Conservation (phyloP, 2,113 vertebrate species). For the Catharus minimus region DNA sequence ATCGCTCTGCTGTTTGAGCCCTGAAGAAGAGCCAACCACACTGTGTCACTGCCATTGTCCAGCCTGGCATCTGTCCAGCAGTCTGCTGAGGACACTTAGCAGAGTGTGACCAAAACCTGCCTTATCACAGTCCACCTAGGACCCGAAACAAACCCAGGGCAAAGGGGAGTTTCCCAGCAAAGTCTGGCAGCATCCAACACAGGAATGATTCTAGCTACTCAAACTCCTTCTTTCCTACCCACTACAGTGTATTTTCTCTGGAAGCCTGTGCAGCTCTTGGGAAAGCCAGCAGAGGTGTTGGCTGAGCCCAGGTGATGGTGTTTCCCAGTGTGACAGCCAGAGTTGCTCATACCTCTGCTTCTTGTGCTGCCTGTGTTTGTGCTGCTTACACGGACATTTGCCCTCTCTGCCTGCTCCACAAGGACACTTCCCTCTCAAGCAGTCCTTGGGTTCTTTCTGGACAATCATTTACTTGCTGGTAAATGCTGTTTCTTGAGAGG, state of each 20-base stretch:
- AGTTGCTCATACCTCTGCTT: neutral
- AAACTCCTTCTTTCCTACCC: neutral
- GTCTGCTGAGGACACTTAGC: neutral
- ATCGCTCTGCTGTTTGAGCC: rapidly evolving
- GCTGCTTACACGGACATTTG: neutral
- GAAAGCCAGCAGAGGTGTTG: neutral
- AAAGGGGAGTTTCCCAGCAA: neutral
- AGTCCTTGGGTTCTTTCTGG: neutral
- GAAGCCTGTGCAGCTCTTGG: neutral
- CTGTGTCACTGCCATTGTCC: rapidly evolving
- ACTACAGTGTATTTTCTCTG: neutral
- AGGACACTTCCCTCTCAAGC: neutral
- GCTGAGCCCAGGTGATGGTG: neutral
- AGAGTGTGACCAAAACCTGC: constrained; percentile 48
- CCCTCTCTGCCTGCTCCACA: constrained; percentile 2
- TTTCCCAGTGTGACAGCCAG: neutral
- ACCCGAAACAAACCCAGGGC: neutral
- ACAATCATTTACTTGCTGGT: constrained; percentile 49
- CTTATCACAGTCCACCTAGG: neutral
- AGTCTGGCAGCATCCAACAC: neutral
- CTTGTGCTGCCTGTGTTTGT: rapidly evolving
- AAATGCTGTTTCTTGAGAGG: neutral
- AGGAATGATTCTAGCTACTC: neutral
- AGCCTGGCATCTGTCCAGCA: neutral
- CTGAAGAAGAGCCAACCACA: neutral